Conservation (phyloP, 2,888 invertebrate species). For the Netelia inedita region DNA sequence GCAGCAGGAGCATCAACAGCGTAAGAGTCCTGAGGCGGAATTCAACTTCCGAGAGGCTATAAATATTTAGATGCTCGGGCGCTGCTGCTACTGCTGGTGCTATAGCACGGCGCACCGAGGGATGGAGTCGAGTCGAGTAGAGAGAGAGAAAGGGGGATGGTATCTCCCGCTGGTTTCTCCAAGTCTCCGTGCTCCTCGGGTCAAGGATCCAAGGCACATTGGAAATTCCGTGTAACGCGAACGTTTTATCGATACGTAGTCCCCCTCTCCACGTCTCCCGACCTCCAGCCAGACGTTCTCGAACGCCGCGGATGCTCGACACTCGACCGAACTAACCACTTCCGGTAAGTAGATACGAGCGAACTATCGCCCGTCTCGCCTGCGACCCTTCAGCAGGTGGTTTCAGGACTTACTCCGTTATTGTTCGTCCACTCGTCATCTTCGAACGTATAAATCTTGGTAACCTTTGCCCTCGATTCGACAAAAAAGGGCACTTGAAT, state of each 20-base stretch:
- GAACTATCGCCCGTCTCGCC: not conserved
- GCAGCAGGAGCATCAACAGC: not conserved
- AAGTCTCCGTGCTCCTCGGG: slow-evolving; percentile 5
- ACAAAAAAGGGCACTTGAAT: too few species aligned
- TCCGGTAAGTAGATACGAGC: slow-evolving; percentile 39
- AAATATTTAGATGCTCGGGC: slow-evolving; percentile 68
- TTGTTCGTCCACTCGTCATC: not conserved
- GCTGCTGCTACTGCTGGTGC: not conserved
- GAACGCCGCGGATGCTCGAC: not conserved
- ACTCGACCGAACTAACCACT: not conserved
- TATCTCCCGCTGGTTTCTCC: slow-evolving; percentile 12
- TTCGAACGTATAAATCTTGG: not conserved
- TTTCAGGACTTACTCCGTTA: not conserved
- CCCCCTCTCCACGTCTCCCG: not conserved
- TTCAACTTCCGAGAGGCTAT: slow-evolving; percentile 68
- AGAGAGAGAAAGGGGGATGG: slow-evolving; percentile 3
- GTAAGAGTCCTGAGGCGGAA: slow-evolving; percentile 54
- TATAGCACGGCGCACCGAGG: not conserved
- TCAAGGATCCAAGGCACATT: slow-evolving; percentile 42
- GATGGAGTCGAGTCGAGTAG: slow-evolving; percentile 24
- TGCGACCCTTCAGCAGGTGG: not conserved
- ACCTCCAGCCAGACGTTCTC: not conserved
- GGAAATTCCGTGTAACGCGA: slow-evolving; percentile 50
- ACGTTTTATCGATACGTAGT: slow-evolving; percentile 28
- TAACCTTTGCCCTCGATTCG: too few species aligned